A percentile compares a stretch with the other conserved stretches of the same genome.
Evolutionary conservation across 2,113 vertebrate genomes (phyloP).

Genomic region (Archocentrus centrarchus): DNA sequence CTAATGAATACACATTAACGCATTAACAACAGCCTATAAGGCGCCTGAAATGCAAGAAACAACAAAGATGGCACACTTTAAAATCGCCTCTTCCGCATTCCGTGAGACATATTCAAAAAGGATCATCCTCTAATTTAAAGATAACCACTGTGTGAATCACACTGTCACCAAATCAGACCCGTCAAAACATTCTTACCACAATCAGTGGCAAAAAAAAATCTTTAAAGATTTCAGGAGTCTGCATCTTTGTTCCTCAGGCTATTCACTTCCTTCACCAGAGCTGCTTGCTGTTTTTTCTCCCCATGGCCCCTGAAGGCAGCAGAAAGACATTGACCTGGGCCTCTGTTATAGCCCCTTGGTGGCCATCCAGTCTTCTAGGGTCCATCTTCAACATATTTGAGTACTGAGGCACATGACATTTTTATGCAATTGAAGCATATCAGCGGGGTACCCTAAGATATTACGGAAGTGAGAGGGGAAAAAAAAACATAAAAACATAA

Average conservation of each 20-base stretch:
- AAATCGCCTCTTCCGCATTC: constrained; percentile 1
- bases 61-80: constrained; percentile 16
- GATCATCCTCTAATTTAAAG: constrained; percentile 10
- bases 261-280: constrained; percentile 15
- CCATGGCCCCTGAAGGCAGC: constrained; percentile 39
- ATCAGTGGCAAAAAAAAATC: constrained; percentile 11
- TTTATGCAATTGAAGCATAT: constrained; percentile 60
- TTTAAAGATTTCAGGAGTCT: constrained; percentile 49
- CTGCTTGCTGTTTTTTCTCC: constrained; percentile 28
- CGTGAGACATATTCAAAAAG: constrained; percentile 2
- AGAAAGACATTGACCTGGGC: constrained; percentile 57
- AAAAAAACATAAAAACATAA: constrained; percentile 55
- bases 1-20: neutral
- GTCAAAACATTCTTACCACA: constrained; percentile 50
- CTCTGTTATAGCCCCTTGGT: constrained; percentile 64
- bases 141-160: constrained; percentile 22
- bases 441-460: constrained; percentile 52
- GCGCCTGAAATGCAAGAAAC: constrained; percentile 30
- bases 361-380: constrained; percentile 53
- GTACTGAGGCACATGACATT: constrained; percentile 53
- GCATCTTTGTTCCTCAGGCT: constrained; percentile 44
- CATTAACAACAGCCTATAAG: constrained; percentile 13
- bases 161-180: neutral
- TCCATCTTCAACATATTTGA: constrained; percentile 56
- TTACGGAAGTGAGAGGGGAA: constrained; percentile 57